phyloP scores from a whole-genome alignment of 2,888 invertebrate genomes.

The Sinopyrophorus schimmeli region DNA sequence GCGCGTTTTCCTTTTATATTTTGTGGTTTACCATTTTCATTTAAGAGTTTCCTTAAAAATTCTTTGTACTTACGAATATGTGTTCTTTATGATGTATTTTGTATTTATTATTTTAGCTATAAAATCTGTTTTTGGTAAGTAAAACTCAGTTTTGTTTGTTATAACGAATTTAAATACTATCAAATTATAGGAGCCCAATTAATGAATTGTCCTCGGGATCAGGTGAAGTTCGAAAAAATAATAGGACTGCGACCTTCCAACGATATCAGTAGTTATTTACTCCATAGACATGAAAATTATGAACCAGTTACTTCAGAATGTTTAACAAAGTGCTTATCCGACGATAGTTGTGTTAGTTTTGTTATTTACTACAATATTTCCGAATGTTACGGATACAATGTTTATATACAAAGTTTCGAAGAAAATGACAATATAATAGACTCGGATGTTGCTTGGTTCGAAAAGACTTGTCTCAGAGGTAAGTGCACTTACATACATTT shows the following conservation, averaged over 20 bases:
- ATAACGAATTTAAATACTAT: neutral
- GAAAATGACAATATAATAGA: conserved; percentile 50
- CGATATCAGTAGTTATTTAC: conserved; percentile 26
- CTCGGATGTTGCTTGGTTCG: conserved; percentile 66
- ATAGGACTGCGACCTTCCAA: conserved; percentile 48
- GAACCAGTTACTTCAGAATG: conserved; percentile 51
- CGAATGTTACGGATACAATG: conserved; percentile 49
- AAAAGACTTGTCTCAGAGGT: conserved; percentile 67
- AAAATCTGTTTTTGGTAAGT: conserved; percentile 17
- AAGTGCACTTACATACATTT: no score
- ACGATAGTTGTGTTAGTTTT: conserved; percentile 50
- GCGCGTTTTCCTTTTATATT: conserved; percentile 13
- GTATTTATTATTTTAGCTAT: conserved; percentile 14
- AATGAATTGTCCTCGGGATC: conserved; percentile 44
- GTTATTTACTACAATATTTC: conserved; percentile 49
- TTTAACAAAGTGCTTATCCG: conserved; percentile 45
- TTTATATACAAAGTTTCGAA: conserved; percentile 13
- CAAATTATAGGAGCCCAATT: conserved; percentile 19
- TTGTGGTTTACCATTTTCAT: neutral
- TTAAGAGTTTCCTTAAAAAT: neutral
- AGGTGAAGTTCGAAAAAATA: conserved; percentile 52
- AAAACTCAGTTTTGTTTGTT: no score
- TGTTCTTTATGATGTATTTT: conserved; percentile 8
- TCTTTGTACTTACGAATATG: conserved; percentile 1
- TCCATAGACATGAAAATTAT: conserved; percentile 26